Evolutionary conservation across 2,797 vertebrate species (phyloP).

Genomic region (Manis pentadactyla): DNA sequence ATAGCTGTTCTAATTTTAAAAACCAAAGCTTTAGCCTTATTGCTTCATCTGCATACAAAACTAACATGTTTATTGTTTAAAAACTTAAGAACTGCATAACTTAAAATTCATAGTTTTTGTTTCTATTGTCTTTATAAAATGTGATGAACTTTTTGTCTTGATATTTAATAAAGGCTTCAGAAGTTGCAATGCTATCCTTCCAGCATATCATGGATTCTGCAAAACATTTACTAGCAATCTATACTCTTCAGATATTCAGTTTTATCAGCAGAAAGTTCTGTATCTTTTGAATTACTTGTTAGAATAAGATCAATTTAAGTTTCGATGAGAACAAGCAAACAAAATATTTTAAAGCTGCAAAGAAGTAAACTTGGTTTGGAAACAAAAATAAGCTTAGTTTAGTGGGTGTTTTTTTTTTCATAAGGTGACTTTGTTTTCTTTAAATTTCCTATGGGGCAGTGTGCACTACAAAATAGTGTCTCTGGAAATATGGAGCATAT

Average conservation of each 20-base stretch:
- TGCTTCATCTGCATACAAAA: neutral
- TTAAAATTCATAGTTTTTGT: neutral
- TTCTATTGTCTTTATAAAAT: slow-evolving; percentile 32
- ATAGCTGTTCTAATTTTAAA: slow-evolving; percentile 25
- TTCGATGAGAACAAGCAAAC: neutral
- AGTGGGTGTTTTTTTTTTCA: neutral
- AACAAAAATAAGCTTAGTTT: slow-evolving; percentile 26
- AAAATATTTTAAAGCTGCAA: slow-evolving; percentile 25
- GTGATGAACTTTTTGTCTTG: neutral
- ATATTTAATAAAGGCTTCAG: neutral
- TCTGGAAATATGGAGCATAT: neutral
- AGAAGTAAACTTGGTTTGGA: slow-evolving; percentile 25
- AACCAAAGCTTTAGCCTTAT: neutral
- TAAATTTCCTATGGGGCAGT: neutral
- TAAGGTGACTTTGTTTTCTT: neutral
- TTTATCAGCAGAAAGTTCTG: neutral
- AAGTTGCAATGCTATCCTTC: neutral
- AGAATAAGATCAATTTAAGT: slow-evolving; percentile 18
- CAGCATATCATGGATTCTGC: neutral
- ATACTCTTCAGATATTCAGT: neutral
- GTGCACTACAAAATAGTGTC: neutral
- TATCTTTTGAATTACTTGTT: neutral
- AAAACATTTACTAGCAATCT: neutral
- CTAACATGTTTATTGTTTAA: neutral
- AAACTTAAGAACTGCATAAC: neutral